These are phyloP conservation scores for Hycleus cichorii DNA, from an alignment of 1,140 invertebrate species.

Conservation along the genomic window DNA sequence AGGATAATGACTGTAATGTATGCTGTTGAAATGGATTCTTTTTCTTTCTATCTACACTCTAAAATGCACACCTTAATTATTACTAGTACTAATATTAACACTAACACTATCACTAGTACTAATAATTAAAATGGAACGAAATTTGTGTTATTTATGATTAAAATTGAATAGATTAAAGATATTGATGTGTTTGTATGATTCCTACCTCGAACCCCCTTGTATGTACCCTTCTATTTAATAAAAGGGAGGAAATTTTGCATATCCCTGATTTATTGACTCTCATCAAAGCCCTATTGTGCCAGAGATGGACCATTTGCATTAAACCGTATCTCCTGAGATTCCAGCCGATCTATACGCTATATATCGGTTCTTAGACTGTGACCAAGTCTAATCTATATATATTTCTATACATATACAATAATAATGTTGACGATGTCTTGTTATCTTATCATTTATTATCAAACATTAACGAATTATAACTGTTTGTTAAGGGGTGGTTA, in stretches of 20 bases:
- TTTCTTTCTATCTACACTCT: no score
- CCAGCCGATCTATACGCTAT: slow-evolving; percentile 9
- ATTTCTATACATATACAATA: background rate
- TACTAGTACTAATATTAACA: no score
- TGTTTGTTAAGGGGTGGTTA: no score
- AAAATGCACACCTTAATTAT: no score
- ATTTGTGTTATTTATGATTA: no score
- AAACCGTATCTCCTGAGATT: slow-evolving; percentile 27
- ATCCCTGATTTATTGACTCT: slow-evolving; percentile 36
- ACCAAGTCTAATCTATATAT: slow-evolving; percentile 3
- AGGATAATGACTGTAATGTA: slow-evolving; percentile 23
- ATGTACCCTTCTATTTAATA: slow-evolving; percentile 16
- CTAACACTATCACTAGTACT: no score
- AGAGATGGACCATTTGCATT: slow-evolving; percentile 35
- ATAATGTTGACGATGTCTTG: no score
- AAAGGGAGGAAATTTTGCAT: slow-evolving; percentile 28
- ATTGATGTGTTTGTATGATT: slow-evolving; percentile 26
- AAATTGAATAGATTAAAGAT: background rate
- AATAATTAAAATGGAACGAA: no score
- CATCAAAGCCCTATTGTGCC: slow-evolving; percentile 35
- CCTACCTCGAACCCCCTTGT: slow-evolving; percentile 8
- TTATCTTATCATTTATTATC: no score
- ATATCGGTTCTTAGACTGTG: slow-evolving; percentile 26
- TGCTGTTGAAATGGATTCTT: slow-evolving; percentile 2
- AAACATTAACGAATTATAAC: no score